These are phyloP conservation scores for Gadopsis bispinosus DNA, from an alignment of 2,797 vertebrate species.

Conservation along the genomic window DNA sequence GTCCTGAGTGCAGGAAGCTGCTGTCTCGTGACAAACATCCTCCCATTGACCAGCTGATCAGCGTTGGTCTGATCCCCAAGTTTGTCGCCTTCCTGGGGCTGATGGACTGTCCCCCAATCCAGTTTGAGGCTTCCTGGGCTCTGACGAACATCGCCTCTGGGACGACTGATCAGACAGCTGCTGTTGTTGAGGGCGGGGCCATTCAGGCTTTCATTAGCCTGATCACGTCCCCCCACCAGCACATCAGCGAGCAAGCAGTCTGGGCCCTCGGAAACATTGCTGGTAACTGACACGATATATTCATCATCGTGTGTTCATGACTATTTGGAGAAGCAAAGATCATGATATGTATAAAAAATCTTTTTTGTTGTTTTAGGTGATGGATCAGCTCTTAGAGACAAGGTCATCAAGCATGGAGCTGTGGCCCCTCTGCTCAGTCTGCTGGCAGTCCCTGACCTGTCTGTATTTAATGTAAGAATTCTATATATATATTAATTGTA, in stretches of 20 bases:
- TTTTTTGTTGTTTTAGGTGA: slow-evolving; percentile 85
- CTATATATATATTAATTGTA: too few relatives aligned
- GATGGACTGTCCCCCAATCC: slow-evolving; percentile 89
- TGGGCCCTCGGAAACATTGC: slow-evolving; percentile 99
- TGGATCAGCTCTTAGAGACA: slow-evolving; percentile 92
- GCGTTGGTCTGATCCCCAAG: slow-evolving; percentile 92
- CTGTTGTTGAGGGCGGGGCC: slow-evolving; percentile 93
- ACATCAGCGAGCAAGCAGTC: slow-evolving; percentile 97
- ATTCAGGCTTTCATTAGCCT: slow-evolving; percentile 93
- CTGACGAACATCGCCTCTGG: slow-evolving; percentile 98
- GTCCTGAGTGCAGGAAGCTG: slow-evolving; percentile 87
- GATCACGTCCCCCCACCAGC: slow-evolving; percentile 90
- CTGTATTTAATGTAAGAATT: slow-evolving; percentile 84
- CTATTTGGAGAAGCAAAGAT: neutral
- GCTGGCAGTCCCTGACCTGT: slow-evolving; percentile 91
- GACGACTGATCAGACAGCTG: slow-evolving; percentile 93
- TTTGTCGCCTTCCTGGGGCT: slow-evolving; percentile 91
- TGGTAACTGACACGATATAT: slow-evolving; percentile 81
- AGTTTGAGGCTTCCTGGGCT: slow-evolving; percentile 98
- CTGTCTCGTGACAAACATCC: slow-evolving; percentile 96
- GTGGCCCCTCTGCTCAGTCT: slow-evolving; percentile 90
- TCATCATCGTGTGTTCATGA: accelerated
- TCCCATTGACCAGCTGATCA: slow-evolving; percentile 94
- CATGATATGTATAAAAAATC: too few relatives aligned
- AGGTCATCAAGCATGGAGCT: slow-evolving; percentile 95